A percentile compares a stretch with the other conserved stretches of the same genome.
These are phyloP conservation scores for Leucophora obtusa DNA, from an alignment of 2,888 invertebrate species.

Conservation along the genomic window DNA sequence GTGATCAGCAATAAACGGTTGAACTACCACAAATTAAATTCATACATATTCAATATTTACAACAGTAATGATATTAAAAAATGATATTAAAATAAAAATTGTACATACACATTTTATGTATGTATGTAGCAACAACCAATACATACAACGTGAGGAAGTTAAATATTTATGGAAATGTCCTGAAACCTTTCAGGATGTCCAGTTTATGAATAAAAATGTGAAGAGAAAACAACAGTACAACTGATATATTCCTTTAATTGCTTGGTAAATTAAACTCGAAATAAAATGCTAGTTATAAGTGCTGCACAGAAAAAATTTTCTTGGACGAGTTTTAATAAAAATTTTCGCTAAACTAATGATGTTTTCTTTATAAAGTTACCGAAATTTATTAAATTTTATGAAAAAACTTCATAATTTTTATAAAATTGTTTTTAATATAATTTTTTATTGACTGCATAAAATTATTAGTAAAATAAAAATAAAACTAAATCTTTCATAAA, in stretches of 20 bases:
- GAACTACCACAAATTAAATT: constrained; percentile 51
- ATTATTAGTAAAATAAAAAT: too few relatives aligned
- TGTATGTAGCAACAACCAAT: too few relatives aligned
- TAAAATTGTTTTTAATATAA: too few relatives aligned
- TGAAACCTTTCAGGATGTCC: constrained; percentile 47
- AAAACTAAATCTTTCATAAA: too few relatives aligned
- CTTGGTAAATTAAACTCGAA: not conserved
- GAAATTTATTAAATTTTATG: too few relatives aligned
- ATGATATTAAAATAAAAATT: constrained; percentile 39
- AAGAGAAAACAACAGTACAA: constrained; percentile 2
- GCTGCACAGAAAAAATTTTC: too few relatives aligned
- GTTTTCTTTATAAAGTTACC: too few relatives aligned
- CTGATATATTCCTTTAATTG: constrained; percentile 18
- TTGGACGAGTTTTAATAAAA: too few relatives aligned
- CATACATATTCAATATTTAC: constrained; percentile 45
- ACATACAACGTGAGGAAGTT: constrained; percentile 15
- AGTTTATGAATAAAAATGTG: not conserved
- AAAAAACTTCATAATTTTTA: too few relatives aligned
- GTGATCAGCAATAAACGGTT: constrained; percentile 39
- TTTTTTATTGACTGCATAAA: too few relatives aligned
- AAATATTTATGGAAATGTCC: constrained; percentile 40
- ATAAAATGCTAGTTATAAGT: not conserved
- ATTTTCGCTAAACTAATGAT: too few relatives aligned
- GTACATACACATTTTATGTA: not conserved
- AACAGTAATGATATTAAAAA: constrained; percentile 40